A percentile compares a stretch with the other conserved stretches of the same genome.
phyloP scores from a whole-genome alignment of 2,113 vertebrate species.

The Chaenocephalus aceratus region DNA sequence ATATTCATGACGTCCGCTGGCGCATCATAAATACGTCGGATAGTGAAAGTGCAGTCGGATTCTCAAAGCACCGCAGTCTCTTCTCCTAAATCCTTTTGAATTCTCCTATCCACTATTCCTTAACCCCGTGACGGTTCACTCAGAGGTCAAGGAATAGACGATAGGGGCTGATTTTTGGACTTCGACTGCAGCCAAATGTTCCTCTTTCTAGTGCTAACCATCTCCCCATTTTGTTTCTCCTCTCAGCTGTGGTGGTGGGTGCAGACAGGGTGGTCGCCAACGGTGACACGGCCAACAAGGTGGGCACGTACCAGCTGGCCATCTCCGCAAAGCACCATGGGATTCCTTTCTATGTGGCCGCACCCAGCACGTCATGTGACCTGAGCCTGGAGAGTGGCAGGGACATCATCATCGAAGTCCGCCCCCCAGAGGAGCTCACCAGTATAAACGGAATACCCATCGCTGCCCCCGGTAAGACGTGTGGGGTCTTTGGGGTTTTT shows the following conservation, averaged over 20 bases:
- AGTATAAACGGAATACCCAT: constrained; percentile 86
- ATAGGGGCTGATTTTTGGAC: too few species aligned
- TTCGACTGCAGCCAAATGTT: too few species aligned
- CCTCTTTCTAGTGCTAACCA: background rate
- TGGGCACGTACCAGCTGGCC: constrained; percentile 93
- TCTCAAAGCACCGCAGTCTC: too few species aligned
- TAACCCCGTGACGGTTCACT: too few species aligned
- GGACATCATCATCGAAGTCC: constrained; percentile 90
- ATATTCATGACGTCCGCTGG: too few species aligned
- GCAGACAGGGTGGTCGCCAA: constrained; percentile 92
- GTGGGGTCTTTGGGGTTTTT: background rate
- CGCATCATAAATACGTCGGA: too few species aligned
- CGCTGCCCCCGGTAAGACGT: constrained; percentile 85
- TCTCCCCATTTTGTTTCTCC: background rate
- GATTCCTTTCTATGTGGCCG: constrained; percentile 93
- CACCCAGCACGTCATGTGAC: constrained; percentile 92
- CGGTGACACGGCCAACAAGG: constrained; percentile 93
- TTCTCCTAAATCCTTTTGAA: too few species aligned
- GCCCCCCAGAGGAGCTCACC: constrained; percentile 88
- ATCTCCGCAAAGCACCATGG: constrained; percentile 88
- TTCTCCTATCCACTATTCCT: too few species aligned
- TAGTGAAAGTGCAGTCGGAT: too few species aligned
- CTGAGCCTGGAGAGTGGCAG: constrained; percentile 84
- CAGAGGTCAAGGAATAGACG: too few species aligned
- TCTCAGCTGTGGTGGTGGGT: constrained; percentile 90